A percentile compares a stretch with the other conserved stretches of the same genome.
Conservation (phyloP, 2,888 invertebrate species). For the Tipula confusa region DNA sequence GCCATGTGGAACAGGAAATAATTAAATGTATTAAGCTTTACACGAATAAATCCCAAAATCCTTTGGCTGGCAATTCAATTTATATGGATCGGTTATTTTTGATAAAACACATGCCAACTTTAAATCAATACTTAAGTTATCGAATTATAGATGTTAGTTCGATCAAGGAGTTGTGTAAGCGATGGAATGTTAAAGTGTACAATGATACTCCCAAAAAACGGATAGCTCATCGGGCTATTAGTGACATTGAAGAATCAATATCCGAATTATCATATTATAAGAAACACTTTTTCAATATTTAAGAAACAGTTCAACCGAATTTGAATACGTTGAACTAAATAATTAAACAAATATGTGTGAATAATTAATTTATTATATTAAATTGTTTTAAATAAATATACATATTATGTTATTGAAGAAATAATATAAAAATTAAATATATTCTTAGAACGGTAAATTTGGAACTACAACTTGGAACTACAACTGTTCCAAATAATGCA, state of each 20-base stretch:
- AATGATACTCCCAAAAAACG: slow-evolving; percentile 58
- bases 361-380: too few relatives aligned
- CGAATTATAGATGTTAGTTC: slow-evolving; percentile 89
- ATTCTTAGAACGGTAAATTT: too few relatives aligned
- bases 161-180: slow-evolving; percentile 74
- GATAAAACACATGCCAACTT: slow-evolving; percentile 71
- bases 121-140: slow-evolving; percentile 80
- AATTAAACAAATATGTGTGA: too few relatives aligned
- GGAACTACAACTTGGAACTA: too few relatives aligned
- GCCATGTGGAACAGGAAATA: slow-evolving; percentile 66
- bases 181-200: slow-evolving; percentile 69
- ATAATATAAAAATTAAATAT: too few relatives aligned
- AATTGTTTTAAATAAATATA: too few relatives aligned
- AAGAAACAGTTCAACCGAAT: too few relatives aligned
- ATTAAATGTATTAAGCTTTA: slow-evolving; percentile 62
- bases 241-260: slow-evolving; percentile 84
- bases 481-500: too few relatives aligned
- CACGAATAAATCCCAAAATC: slow-evolving; percentile 57
- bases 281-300: slow-evolving; percentile 38
- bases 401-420: too few relatives aligned
- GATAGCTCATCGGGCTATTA: slow-evolving; percentile 67
- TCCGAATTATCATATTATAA: slow-evolving; percentile 77
- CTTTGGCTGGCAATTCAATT: slow-evolving; percentile 83
- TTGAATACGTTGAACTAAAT: too few relatives aligned
- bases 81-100: slow-evolving; percentile 84